Percentiles rank a stretch among this genome's conserved stretches.
phyloP scores from a whole-genome alignment of 2,797 vertebrate genomes.

The Eulemur rubriventer region DNA sequence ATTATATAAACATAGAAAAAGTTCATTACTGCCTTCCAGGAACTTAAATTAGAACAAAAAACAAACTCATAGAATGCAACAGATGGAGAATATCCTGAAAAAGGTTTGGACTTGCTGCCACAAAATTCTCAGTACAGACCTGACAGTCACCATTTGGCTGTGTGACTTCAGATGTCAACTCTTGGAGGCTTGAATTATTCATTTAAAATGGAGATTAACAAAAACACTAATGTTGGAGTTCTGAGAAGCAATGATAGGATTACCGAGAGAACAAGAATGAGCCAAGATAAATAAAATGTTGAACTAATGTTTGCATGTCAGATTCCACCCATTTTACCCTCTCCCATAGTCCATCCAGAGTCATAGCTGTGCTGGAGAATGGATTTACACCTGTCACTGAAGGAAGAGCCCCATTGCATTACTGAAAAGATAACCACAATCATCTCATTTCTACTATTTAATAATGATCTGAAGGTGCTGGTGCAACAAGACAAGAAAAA shows the following conservation, averaged over 20 bases:
- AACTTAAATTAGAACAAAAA: not conserved
- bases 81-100: not conserved
- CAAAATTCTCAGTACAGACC: not conserved
- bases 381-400: not conserved
- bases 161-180: not conserved
- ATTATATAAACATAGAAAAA: constrained; percentile 1
- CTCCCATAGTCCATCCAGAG: not conserved
- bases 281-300: not conserved
- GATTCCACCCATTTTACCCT: not conserved
- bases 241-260: not conserved
- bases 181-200: not conserved
- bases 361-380: not conserved
- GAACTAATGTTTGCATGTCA: not conserved
- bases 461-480: not conserved
- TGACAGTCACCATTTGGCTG: not conserved
- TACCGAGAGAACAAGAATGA: not conserved
- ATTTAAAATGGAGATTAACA: not conserved
- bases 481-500: not conserved
- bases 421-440: not conserved
- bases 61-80: not conserved
- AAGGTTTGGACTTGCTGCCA: not conserved
- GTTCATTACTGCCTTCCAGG: not conserved
- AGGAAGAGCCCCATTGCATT: not conserved
- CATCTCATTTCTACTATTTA: not conserved
- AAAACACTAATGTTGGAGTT: too few relatives aligned